Conservation (phyloP, 1,140 invertebrate genomes). For the Prorops nasuta region DNA sequence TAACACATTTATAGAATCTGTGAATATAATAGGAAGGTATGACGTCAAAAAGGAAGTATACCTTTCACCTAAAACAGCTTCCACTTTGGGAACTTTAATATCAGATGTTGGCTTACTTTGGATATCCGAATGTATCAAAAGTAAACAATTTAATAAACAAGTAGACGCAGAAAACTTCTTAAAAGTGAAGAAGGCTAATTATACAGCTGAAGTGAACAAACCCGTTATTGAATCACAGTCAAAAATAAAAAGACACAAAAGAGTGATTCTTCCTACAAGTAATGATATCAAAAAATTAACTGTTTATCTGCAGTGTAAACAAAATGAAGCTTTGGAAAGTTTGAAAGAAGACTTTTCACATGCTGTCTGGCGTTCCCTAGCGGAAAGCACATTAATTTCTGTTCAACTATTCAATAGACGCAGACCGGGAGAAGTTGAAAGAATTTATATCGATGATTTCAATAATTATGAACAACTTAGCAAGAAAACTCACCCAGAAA, state of each 20-base stretch:
- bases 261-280: constrained; percentile 1
- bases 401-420: constrained; percentile 1
- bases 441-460: constrained; percentile 1
- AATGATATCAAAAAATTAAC: constrained; percentile 10
- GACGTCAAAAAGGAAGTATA: background rate
- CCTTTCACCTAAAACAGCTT: background rate
- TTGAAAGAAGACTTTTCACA: background rate
- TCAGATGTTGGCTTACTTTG: background rate
- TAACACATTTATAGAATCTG: background rate
- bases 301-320: background rate
- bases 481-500: background rate
- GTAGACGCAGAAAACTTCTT: constrained; percentile 11
- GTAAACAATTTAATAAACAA: background rate
- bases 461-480: constrained; percentile 1
- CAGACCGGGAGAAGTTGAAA: background rate
- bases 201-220: constrained; percentile 9
- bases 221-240: constrained; percentile 11
- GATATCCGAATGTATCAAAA: background rate
- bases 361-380: background rate
- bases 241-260: constrained; percentile 2
- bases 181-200: constrained; percentile 11
- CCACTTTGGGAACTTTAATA: background rate
- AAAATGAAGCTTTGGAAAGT: background rate
- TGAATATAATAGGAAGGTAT: background rate
- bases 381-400: background rate